phyloP scores from a whole-genome alignment of 2,113 vertebrate species.

The Neodon shergylaensis region DNA sequence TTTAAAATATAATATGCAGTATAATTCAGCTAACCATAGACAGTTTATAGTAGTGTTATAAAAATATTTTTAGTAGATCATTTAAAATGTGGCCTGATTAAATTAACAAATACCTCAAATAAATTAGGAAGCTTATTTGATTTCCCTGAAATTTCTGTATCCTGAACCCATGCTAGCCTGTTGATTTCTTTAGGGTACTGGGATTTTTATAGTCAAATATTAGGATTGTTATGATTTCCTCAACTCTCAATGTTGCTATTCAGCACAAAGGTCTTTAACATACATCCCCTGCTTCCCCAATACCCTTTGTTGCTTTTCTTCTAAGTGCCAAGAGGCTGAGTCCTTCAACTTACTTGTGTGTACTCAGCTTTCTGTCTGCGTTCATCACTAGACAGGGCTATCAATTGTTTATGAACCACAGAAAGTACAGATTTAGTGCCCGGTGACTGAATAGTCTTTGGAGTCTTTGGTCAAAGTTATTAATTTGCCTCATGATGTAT shows the following conservation, averaged over 20 bases:
- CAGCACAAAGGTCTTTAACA: neutral
- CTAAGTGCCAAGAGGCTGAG: neutral
- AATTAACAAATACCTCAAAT: slow-evolving; percentile 47
- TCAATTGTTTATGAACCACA: neutral
- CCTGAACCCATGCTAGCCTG: neutral
- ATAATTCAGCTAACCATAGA: neutral
- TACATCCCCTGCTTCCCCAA: slow-evolving; percentile 3
- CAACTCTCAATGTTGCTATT: neutral
- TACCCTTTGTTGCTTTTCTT: neutral
- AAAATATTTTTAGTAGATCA: neutral
- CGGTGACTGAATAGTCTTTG: neutral
- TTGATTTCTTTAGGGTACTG: neutral
- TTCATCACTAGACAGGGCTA: neutral
- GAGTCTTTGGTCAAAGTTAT: neutral
- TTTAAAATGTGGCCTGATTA: slow-evolving; percentile 47
- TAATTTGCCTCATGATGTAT: neutral
- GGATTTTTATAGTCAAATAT: neutral
- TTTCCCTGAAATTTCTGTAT: neutral
- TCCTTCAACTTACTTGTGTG: neutral
- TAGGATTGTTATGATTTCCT: neutral
- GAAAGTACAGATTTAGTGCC: neutral
- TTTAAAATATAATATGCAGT: slow-evolving; percentile 64
- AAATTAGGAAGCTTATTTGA: neutral
- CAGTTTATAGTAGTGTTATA: slow-evolving; percentile 51
- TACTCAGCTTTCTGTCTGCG: neutral